Base-by-base conservation (phyloP, 2,888 invertebrate genomes). In the Apotomis capreana region DNA sequence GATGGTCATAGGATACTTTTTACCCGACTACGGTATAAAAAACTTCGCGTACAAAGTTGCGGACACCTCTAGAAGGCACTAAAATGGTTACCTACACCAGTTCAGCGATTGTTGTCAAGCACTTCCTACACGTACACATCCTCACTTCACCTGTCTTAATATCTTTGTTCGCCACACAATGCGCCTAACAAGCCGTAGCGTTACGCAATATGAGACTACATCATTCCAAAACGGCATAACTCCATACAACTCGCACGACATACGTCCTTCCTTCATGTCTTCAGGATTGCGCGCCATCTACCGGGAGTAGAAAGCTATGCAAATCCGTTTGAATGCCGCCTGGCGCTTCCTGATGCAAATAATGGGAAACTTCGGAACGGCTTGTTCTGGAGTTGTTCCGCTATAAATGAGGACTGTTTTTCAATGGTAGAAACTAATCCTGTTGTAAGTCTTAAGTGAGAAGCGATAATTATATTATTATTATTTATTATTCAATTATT, bases 281-380 rank as follows among this genome's bases (percentile, higher is more conserved):
- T 77, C 74, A 85, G 15, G 5, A 49, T n/a, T 37, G 26, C 15
- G n/a, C 44, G 76, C 88, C 89, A 89, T 83, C 90, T 88, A 87
- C 84, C 81, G 87, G 87, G 87, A 89, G 84, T 89, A 87, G 90
- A 90, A 89, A 90, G 90, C 65, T 88, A 87, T 89, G 88, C 83
- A 87, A 88, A 89, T 87, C 83, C 79, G 78, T 82, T 82, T 84
- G 79, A 79, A 76, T 83, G 83, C 82, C 80, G 54, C 46, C 15
- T 54, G 76, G 74, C 78, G 77, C 80, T 88, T 89, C 89, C 88
- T 87, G 80, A 84, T 86, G 84, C 83, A 82, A 87, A 87, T 85
- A 81, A 81, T 80, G 69, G 76, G 75, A 77, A 76, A 78, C 78
- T 80, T 77, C 74, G 12, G 55, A 57, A 75, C 77, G 76, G 70